Evolutionary conservation across 92 coral and sea anemone species (phyloP), one percentile per base, ranked within the genome.

Genomic region (Phenganax stokvisi): DNA sequence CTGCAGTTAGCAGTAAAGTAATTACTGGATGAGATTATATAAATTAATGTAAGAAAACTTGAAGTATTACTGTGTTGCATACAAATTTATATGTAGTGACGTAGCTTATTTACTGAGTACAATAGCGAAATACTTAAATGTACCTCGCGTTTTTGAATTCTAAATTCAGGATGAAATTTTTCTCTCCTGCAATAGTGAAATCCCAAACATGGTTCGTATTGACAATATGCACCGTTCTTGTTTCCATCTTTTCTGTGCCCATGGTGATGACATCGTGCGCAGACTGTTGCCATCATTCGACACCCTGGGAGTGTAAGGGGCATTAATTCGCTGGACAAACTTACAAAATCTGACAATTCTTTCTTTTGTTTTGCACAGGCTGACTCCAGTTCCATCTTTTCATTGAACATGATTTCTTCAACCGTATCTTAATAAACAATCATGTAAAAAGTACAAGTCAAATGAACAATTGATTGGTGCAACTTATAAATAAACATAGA

Each of bases 221-320:
- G 27, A 62, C 68, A 62, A 62, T 62, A 62, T 15, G 68, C 29
- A 3, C 68, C 68, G 27, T 62, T 62, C 15, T 62, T 62, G 68
- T 62, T 62, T 62, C 68, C 68, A 17, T 62, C 68, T 62, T 62
- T 62, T 62, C 68, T 62, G 27, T 62, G 68, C 27, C 68, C 68
- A 15, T 8, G 16, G 27, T 62, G 68, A 20, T 62, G 68, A 62
- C 68, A 62, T 15, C 68, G 68, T 15, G 68, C 27, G 68, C 68
- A 62, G 9, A 20, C 15, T 3, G 27, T 62, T 62, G 68, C 13
- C 68, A 62, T 62, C 68, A 62, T 15, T 28, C 68, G 68, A 28
- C 68, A 62, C 68, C 68, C 68, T 15, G 68, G 68, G 16, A 62
- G 68, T 28, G 68, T 15, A 62, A 62, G 68, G 27, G 68, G 68